A percentile compares a stretch with the other conserved stretches of the same genome.
These are phyloP conservation scores for Agrochola macilenta DNA, from an alignment of 2,888 invertebrate genomes.

Conservation along the genomic window DNA sequence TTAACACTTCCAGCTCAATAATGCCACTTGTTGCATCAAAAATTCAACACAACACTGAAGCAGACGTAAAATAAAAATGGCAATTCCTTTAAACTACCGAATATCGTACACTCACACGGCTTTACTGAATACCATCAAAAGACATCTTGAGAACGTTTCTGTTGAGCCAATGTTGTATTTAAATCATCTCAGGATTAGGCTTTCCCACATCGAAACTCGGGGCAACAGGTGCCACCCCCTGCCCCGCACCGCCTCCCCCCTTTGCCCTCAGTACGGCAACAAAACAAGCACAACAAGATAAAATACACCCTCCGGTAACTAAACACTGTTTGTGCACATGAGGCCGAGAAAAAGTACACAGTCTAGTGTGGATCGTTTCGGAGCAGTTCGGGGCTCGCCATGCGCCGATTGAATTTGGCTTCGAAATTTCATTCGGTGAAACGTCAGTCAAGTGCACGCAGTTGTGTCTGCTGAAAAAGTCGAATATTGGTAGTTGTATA, in stretches of 20 bases:
- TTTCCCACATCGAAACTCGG: constrained; percentile 78
- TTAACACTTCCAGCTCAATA: constrained; percentile 52
- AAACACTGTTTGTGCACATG: constrained; percentile 81
- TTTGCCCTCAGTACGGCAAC: constrained; percentile 61
- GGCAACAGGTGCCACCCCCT: constrained; percentile 85
- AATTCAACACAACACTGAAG: constrained; percentile 38
- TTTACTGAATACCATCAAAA: constrained; percentile 70
- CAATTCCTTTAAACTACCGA: constrained; percentile 65
- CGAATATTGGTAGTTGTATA: neutral
- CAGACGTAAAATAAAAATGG: constrained; percentile 57
- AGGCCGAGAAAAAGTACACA: constrained; percentile 78
- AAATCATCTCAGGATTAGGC: constrained; percentile 88
- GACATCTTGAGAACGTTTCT: constrained; percentile 73
- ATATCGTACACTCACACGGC: constrained; percentile 59
- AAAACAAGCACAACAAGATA: constrained; percentile 83
- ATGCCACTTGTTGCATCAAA: constrained; percentile 64
- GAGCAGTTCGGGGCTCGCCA: constrained; percentile 20
- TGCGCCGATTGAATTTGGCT: constrained; percentile 43
- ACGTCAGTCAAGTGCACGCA: constrained; percentile 25
- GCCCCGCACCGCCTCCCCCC: constrained; percentile 54
- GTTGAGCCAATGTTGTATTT: constrained; percentile 83
- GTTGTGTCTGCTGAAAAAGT: constrained; percentile 1
- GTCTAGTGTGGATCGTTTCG: constrained; percentile 47
- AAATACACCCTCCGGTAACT: constrained; percentile 76
- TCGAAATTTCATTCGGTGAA: constrained; percentile 53